These are phyloP conservation scores for Drosophila ananassae DNA, from an alignment of 1,140 invertebrate species.

Conservation along the genomic window DNA sequence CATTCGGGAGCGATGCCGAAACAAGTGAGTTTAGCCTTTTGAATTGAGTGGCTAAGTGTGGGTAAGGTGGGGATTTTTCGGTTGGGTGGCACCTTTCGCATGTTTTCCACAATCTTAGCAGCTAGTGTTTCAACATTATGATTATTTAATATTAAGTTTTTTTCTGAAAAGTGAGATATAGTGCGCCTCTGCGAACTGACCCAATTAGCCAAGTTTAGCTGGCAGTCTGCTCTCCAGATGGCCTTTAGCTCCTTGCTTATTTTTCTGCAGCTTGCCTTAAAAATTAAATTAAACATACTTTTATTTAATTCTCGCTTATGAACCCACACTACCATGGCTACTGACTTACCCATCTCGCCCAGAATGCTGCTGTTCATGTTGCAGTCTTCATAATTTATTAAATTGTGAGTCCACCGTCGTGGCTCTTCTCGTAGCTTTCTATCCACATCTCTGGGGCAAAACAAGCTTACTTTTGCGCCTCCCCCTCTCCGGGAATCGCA, in stretches of 20 bases:
- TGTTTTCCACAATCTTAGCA: neutral
- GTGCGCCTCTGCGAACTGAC: slow-evolving; percentile 16
- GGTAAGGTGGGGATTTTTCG: neutral
- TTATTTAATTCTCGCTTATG: slow-evolving; percentile 71
- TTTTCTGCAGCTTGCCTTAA: slow-evolving; percentile 32
- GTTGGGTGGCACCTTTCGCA: neutral
- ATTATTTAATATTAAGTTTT: too few species aligned
- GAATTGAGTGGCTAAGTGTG: slow-evolving; percentile 2
- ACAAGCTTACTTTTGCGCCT: slow-evolving; percentile 44
- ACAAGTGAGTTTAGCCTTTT: slow-evolving; percentile 32
- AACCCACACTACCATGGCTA: slow-evolving; percentile 13
- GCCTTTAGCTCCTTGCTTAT: slow-evolving; percentile 35
- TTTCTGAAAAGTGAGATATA: neutral
- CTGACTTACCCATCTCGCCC: slow-evolving; percentile 1
- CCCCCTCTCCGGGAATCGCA: slow-evolving; percentile 48
- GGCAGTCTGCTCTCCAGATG: slow-evolving; percentile 3
- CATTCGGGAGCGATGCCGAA: slow-evolving; percentile 7
- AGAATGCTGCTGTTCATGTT: slow-evolving; percentile 40
- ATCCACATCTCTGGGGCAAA: slow-evolving; percentile 20
- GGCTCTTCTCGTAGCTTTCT: slow-evolving; percentile 11
- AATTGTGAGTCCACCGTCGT: slow-evolving; percentile 34
- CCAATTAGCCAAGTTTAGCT: slow-evolving; percentile 31
- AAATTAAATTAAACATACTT: slow-evolving; percentile 78
- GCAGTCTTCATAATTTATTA: slow-evolving; percentile 67
- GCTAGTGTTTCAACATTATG: neutral